Evolutionary conservation across 2,113 vertebrate species (phyloP).

Genomic region (Rostratula benghalensis): DNA sequence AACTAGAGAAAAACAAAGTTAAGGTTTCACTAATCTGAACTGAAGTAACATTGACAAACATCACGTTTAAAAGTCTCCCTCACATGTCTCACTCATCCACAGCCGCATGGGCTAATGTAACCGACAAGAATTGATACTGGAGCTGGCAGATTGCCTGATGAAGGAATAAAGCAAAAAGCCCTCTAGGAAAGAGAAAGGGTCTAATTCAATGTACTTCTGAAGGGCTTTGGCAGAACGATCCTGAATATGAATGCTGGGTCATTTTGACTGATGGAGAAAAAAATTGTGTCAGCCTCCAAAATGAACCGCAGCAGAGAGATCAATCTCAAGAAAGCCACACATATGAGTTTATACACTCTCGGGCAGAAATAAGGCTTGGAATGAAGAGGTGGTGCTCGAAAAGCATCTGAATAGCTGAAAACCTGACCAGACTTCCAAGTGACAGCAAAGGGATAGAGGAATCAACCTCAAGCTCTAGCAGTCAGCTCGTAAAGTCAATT

Average conservation of each 20-base stretch:
- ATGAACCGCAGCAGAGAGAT: conserved; percentile 33
- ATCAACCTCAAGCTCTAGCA: not conserved
- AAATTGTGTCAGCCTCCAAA: conserved; percentile 23
- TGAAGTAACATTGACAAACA: conserved; percentile 35
- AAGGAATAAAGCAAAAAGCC: conserved; percentile 41
- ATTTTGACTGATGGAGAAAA: conserved; percentile 41
- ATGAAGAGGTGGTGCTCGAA: not conserved
- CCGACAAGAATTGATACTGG: conserved; percentile 40
- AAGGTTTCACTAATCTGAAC: not conserved
- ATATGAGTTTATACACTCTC: not conserved
- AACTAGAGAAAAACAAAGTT: conserved; percentile 31
- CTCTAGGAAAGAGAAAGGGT: conserved; percentile 50
- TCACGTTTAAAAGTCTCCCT: conserved; percentile 20
- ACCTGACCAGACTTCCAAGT: not conserved
- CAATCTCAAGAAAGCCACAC: conserved; percentile 30
- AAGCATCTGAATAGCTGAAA: conserved; percentile 12
- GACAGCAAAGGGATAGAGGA: not conserved
- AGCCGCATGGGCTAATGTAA: not conserved
- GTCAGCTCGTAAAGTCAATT: not conserved
- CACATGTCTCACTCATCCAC: conserved; percentile 9
- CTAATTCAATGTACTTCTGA: conserved; percentile 27
- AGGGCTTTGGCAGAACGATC: conserved; percentile 33
- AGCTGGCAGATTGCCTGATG: conserved; percentile 56
- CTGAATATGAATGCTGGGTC: conserved; percentile 7
- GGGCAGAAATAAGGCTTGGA: not conserved